These are phyloP conservation scores for Poecilia picta DNA, from an alignment of 2,797 vertebrate species.

Conservation along the genomic window DNA sequence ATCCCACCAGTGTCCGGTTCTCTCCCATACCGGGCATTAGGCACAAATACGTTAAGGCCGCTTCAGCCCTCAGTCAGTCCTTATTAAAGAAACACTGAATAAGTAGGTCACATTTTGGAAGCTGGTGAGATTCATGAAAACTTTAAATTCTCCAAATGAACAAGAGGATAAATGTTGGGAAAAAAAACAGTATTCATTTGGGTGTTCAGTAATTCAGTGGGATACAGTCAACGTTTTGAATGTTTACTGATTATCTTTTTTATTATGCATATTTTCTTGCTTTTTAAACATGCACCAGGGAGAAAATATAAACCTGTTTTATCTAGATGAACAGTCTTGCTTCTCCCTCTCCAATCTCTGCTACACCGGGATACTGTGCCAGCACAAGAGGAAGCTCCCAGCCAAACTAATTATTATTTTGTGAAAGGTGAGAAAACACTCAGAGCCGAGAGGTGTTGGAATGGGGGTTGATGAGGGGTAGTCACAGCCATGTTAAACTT, in stretches of 20 bases:
- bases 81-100: constrained; percentile 55
- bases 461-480: constrained; percentile 31
- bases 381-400: constrained; percentile 16
- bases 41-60: constrained; percentile 55
- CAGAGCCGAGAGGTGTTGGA: constrained; percentile 29
- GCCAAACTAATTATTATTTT: constrained; percentile 61
- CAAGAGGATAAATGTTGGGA: constrained; percentile 1
- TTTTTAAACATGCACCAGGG: neutral
- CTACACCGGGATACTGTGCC: constrained; percentile 28
- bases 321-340: constrained; percentile 21
- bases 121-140: constrained; percentile 21
- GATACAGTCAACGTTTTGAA: neutral
- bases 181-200: neutral
- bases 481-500: constrained; percentile 26
- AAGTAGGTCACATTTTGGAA: constrained; percentile 59
- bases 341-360: constrained; percentile 12
- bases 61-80: constrained; percentile 42
- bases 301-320: constrained; percentile 9
- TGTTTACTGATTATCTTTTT: neutral
- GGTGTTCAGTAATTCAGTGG: neutral
- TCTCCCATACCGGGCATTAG: constrained; percentile 47
- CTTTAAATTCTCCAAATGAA: neutral
- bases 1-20: constrained; percentile 53
- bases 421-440: constrained; percentile 57
- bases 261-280: neutral